Conservation (phyloP, 2,888 invertebrate species). For the Xestia xanthographa region DNA sequence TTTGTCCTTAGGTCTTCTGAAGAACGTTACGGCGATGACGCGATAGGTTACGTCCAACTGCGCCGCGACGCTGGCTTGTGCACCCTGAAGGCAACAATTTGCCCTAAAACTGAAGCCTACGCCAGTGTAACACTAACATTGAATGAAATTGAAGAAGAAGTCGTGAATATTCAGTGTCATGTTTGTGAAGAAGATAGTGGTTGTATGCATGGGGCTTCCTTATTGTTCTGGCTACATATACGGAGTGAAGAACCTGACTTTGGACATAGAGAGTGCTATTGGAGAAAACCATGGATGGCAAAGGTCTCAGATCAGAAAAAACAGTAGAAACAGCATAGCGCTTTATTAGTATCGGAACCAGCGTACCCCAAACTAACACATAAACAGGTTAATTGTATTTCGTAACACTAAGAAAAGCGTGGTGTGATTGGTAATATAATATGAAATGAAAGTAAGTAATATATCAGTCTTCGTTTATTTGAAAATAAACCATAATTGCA, state of each 20-base stretch:
- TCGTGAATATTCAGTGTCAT: neutral
- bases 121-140: neutral
- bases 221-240: constrained; percentile 15
- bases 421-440: too few relatives aligned
- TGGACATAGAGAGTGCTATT: constrained; percentile 1
- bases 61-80: neutral
- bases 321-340: too few relatives aligned
- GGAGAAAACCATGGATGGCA: constrained; percentile 1
- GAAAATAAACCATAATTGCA: too few relatives aligned
- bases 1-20: neutral
- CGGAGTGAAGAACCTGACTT: constrained; percentile 4
- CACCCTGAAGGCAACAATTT: constrained; percentile 4
- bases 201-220: neutral
- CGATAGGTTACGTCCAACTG: constrained; percentile 19
- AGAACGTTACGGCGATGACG: neutral
- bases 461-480: too few relatives aligned
- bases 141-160: constrained; percentile 6
- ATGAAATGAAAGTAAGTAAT: too few relatives aligned
- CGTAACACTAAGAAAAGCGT: too few relatives aligned
- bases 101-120: neutral
- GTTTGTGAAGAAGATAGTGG: neutral
- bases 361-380: too few relatives aligned
- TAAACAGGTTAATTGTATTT: too few relatives aligned
- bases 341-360: too few relatives aligned
- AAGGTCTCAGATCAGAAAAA: too few relatives aligned